Evolutionary conservation across 2,797 vertebrate genomes (phyloP), one percentile per base, ranked within the genome.

Genomic region (Vireo griseus): DNA sequence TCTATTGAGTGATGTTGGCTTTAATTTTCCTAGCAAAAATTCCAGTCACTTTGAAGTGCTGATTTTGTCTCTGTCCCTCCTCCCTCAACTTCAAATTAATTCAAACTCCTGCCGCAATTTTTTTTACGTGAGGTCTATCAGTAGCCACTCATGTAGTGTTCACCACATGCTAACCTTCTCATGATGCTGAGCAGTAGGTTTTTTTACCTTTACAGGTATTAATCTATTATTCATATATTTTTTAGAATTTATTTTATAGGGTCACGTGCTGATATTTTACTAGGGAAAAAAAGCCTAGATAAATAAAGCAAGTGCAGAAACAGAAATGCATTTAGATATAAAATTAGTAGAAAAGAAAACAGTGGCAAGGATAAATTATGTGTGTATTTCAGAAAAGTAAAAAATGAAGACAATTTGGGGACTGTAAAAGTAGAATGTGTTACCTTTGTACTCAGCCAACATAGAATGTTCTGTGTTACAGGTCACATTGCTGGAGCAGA

Each of bases 401-500:
- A 66, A 87, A 42, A 7, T 0, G 13, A 45, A 31, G 45, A 35
- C 7, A 44, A 22, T 31, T 24, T 78, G 22, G 62, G 10, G 48
- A 50, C 11, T 51, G 20, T 48, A 45, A 74, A 67, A 39, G 26
- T 2, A 13, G 63, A 62, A 80, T 0, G 1, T 24, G 4, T 52
- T 77, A 68, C 74, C 5, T 58, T 42, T 1, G 1, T 76, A 45
- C 40, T 74, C 19, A 54, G 22, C 14, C 58, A 86, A 57, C 25
- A 44, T 24, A 50, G 14, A 57, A 28, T 28, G 11, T 92, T 91
- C 45, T 93, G 35, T 96, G 12, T 93, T 75, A 57, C 92, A 99
- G 99, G 98, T 99, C 28, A 97, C 87, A 0, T 6, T 33, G 25
- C 97, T 99, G 73, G 98, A 99, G 79, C 96, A 97, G 84, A 98